Evolutionary conservation across 2,113 vertebrate species (phyloP).

Genomic region (Periophthalmodon schlosseri): DNA sequence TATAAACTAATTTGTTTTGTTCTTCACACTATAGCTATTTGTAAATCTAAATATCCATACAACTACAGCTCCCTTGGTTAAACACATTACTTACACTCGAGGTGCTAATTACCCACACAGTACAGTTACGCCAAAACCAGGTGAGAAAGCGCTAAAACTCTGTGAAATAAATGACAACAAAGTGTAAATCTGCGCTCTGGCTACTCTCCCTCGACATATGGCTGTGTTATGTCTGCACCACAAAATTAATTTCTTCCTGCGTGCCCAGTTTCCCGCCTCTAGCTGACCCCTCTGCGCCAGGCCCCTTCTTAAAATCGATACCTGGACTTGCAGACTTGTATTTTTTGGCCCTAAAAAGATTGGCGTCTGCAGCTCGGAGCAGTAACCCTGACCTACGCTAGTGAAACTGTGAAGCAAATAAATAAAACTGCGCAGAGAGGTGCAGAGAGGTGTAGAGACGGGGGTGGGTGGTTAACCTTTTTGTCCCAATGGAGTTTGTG

Average conservation of each 20-base stretch:
- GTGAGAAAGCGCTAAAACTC: background rate
- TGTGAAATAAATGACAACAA: background rate
- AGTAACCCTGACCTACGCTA: slow-evolving; percentile 20
- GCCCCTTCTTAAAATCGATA: slow-evolving; percentile 49
- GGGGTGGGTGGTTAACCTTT: slow-evolving; percentile 45
- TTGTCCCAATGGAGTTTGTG: slow-evolving; percentile 43
- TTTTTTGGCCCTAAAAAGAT: slow-evolving; percentile 37
- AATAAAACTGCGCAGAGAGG: slow-evolving; percentile 35
- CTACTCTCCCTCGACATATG: background rate
- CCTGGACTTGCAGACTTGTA: slow-evolving; percentile 22
- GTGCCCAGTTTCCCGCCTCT: slow-evolving; percentile 11
- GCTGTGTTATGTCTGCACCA: background rate
- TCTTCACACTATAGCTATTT: background rate
- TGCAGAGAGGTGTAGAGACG: slow-evolving; percentile 17
- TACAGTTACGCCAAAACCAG: background rate
- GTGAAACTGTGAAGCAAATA: slow-evolving; percentile 51
- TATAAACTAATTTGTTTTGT: no score
- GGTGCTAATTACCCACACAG: slow-evolving; percentile 2
- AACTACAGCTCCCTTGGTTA: background rate
- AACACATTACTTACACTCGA: background rate
- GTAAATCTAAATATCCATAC: background rate
- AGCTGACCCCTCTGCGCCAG: slow-evolving; percentile 22
- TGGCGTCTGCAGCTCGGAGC: slow-evolving; percentile 35
- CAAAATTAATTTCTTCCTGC: slow-evolving; percentile 12
- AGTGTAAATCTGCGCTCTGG: background rate